phyloP scores from a whole-genome alignment of 2,113 vertebrate genomes.

The Anolis sagrei region DNA sequence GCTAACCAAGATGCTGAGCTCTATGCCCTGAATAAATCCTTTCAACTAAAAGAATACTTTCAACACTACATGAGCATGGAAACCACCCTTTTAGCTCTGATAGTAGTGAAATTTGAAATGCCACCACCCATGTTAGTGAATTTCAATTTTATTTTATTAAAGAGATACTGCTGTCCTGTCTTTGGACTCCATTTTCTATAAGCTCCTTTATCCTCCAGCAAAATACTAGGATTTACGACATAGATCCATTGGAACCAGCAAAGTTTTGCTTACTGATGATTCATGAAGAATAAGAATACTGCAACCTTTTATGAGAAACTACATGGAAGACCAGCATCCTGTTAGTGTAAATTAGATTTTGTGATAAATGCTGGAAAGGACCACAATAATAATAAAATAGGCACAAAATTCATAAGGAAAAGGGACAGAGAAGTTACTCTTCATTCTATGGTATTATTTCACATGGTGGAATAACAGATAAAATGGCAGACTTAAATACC shows the following conservation, averaged over 20 bases:
- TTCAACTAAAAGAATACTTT: no score
- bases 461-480: not conserved
- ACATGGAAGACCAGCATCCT: conserved; percentile 57
- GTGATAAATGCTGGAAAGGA: conserved; percentile 15
- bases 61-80: no score
- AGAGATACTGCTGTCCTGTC: conserved; percentile 46
- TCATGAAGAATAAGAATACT: conserved; percentile 61
- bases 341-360: conserved; percentile 34
- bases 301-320: conserved; percentile 46
- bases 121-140: no score
- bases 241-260: conserved; percentile 43
- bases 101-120: no score
- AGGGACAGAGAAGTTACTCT: not conserved
- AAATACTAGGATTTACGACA: conserved; percentile 66
- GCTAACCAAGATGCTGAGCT: no score
- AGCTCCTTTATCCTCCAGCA: conserved; percentile 44
- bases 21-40: no score
- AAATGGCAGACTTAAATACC: no score
- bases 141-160: not conserved
- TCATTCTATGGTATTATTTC: not conserved
- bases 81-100: no score
- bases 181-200: conserved; percentile 42
- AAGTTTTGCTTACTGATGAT: conserved; percentile 56
- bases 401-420: not conserved
- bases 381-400: conserved; percentile 34